These are phyloP conservation scores for Synergus laeviventris DNA, from an alignment of 2,888 invertebrate species.

Conservation along the genomic window DNA sequence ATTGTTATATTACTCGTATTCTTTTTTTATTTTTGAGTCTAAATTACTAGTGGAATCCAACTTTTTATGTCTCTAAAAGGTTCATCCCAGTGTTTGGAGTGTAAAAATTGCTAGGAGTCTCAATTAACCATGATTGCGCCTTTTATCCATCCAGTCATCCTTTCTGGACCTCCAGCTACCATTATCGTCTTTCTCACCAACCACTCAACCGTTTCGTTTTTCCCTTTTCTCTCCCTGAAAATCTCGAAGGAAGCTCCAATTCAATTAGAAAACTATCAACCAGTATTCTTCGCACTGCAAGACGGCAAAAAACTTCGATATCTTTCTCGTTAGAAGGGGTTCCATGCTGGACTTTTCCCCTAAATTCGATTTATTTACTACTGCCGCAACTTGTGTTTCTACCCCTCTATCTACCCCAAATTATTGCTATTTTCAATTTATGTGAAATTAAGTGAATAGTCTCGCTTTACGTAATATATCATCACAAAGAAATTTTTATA, in stretches of 20 bases:
- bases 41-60: neutral
- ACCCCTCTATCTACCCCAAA: neutral
- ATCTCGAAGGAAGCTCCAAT: constrained; percentile 1
- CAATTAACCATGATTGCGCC: constrained; percentile 32
- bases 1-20: neutral
- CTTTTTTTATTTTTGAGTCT: too few species aligned
- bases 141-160: constrained; percentile 15
- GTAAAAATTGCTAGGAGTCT: constrained; percentile 11
- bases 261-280: constrained; percentile 21
- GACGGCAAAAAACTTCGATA: constrained; percentile 31
- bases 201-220: constrained; percentile 2
- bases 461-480: neutral
- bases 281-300: neutral
- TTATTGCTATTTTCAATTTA: too few species aligned
- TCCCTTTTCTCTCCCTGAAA: constrained; percentile 2
- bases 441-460: too few species aligned
- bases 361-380: neutral
- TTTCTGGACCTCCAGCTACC: constrained; percentile 16
- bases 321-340: constrained; percentile 42
- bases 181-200: constrained; percentile 34
- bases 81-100: neutral
- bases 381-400: neutral
- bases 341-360: neutral
- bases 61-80: neutral
- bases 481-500: neutral